phyloP scores from a whole-genome alignment of 2,797 vertebrate species.

The Dipus sagitta region DNA sequence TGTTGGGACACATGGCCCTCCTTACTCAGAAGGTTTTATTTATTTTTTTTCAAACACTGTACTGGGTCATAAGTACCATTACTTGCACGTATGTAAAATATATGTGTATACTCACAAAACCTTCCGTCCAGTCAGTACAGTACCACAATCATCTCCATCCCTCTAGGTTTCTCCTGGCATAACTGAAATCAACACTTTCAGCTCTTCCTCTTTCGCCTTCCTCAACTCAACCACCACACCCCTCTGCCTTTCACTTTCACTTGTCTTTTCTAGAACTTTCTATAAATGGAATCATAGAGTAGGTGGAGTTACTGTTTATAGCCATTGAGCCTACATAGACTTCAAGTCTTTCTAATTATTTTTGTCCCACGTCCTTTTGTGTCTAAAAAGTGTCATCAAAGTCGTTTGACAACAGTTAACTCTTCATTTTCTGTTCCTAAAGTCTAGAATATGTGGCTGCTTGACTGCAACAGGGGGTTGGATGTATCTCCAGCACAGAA shows the following conservation, averaged over 20 bases:
- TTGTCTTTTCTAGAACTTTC: slow-evolving; percentile 57
- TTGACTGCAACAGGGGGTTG: not conserved
- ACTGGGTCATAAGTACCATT: not conserved
- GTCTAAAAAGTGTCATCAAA: slow-evolving; percentile 36
- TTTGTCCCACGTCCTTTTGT: slow-evolving; percentile 50
- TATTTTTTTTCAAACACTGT: not conserved
- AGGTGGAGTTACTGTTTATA: slow-evolving; percentile 66
- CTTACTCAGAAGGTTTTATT: too few relatives aligned
- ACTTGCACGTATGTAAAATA: not conserved
- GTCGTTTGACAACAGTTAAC: not conserved
- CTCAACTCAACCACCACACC: not conserved
- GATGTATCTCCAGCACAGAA: slow-evolving; percentile 1
- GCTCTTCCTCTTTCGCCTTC: not conserved
- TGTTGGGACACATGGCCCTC: too few relatives aligned
- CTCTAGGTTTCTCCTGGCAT: not conserved
- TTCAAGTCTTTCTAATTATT: slow-evolving; percentile 30
- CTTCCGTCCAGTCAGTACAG: not conserved
- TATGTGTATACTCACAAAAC: not conserved
- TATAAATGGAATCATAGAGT: slow-evolving; percentile 67
- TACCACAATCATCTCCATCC: not conserved
- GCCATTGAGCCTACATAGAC: slow-evolving; percentile 53
- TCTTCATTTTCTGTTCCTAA: not conserved
- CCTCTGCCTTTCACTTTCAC: slow-evolving; percentile 22
- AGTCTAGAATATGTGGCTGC: not conserved
- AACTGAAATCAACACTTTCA: not conserved